Evolutionary conservation across 2,113 vertebrate species (phyloP).

Genomic region (Heteronetta atricapilla): DNA sequence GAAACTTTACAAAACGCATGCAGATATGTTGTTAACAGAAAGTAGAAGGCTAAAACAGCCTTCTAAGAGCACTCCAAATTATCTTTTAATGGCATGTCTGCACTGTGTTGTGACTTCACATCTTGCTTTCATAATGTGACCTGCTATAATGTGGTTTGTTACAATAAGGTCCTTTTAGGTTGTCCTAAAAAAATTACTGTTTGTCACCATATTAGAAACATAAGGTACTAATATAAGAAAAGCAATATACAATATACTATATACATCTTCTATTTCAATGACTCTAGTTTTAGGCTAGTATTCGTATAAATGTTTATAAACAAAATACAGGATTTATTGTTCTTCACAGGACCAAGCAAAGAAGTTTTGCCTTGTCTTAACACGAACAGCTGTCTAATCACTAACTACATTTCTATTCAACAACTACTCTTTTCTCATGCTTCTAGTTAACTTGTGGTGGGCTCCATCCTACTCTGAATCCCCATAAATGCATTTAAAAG

Average conservation of each 20-base stretch:
- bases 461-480: conserved; percentile 20
- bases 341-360: conserved; percentile 49
- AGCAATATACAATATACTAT: conserved; percentile 71
- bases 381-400: conserved; percentile 20
- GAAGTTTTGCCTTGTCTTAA: conserved; percentile 41
- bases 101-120: not conserved
- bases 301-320: conserved; percentile 60
- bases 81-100: not conserved
- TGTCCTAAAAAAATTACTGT: conserved; percentile 37
- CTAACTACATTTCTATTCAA: conserved; percentile 1
- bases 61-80: not conserved
- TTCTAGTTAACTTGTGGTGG: conserved; percentile 9
- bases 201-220: conserved; percentile 46
- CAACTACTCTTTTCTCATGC: conserved; percentile 23
- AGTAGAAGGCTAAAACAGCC: not conserved
- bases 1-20: conserved; percentile 26
- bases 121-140: conserved; percentile 10
- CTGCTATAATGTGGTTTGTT: not conserved
- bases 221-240: conserved; percentile 55
- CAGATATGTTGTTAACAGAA: not conserved
- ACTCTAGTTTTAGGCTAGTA: conserved; percentile 45
- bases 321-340: conserved; percentile 41
- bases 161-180: conserved; percentile 37
- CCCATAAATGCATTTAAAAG: conserved; percentile 33
- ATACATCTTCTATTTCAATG: conserved; percentile 43